phyloP scores from a whole-genome alignment of 2,113 vertebrate genomes.

The Castor canadensis region DNA sequence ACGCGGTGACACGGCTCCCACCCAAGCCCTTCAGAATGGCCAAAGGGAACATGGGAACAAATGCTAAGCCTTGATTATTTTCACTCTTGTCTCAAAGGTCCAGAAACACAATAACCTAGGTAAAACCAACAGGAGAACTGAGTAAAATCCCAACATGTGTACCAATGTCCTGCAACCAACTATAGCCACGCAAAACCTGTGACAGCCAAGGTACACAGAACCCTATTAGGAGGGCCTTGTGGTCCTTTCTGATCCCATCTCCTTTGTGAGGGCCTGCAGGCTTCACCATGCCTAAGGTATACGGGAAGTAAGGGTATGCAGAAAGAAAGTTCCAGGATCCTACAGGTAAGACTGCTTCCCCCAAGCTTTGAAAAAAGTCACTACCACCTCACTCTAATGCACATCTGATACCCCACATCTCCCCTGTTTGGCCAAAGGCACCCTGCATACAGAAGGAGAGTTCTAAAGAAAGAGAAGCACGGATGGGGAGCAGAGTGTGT shows the following conservation, averaged over 20 bases:
- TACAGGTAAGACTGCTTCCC: neutral
- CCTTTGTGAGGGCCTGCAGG: neutral
- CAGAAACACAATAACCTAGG: accelerated
- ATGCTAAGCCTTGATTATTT: neutral
- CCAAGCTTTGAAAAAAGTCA: neutral
- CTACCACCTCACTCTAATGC: neutral
- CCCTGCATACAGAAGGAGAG: neutral
- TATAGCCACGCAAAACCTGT: neutral
- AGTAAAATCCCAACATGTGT: accelerated
- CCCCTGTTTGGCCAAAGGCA: neutral
- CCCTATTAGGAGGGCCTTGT: neutral
- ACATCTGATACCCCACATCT: accelerated
- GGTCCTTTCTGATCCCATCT: neutral
- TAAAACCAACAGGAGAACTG: too few relatives aligned
- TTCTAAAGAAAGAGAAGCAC: neutral
- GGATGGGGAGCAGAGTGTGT: accelerated
- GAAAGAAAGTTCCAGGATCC: neutral
- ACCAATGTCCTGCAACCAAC: accelerated
- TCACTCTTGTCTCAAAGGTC: neutral
- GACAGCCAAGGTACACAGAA: accelerated
- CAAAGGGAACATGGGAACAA: neutral
- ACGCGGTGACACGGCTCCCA: neutral
- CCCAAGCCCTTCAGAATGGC: neutral
- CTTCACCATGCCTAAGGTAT: neutral
- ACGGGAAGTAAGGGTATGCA: too few relatives aligned